Evolutionary conservation across 2,113 vertebrate species (phyloP).

Genomic region (Nyctereutes procyonoides): DNA sequence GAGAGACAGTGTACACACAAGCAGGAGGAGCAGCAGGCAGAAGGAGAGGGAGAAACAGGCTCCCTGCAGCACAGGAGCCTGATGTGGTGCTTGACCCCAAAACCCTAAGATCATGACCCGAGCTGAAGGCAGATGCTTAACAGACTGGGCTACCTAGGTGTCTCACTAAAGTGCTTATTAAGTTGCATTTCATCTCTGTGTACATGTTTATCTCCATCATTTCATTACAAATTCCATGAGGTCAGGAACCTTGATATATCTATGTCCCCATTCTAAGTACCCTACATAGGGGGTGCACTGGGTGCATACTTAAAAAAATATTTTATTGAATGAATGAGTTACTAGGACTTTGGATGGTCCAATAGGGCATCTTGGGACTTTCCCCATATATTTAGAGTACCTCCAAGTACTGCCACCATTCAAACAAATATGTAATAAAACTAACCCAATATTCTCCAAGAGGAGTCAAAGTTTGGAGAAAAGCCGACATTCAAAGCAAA

Average conservation of each 20-base stretch:
- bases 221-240: not conserved
- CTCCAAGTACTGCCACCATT: not conserved
- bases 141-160: too few species aligned
- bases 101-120: too few species aligned
- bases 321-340: not conserved
- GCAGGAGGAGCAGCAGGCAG: too few species aligned
- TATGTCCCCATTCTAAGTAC: not conserved
- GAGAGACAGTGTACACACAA: too few species aligned
- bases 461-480: not conserved
- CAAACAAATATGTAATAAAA: not conserved
- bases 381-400: not conserved
- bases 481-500: not conserved
- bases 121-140: too few species aligned
- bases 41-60: too few species aligned
- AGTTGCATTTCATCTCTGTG: not conserved
- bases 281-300: not conserved
- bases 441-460: not conserved
- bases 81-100: too few species aligned
- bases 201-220: not conserved
- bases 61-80: too few species aligned
- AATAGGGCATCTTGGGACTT: not conserved
- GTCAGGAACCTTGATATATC: not conserved
- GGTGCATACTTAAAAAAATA: not conserved
- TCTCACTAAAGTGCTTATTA: not conserved
- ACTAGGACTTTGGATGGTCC: not conserved